phyloP scores from a whole-genome alignment of 1,140 invertebrate species.

The Drosophila quadrilineata region DNA sequence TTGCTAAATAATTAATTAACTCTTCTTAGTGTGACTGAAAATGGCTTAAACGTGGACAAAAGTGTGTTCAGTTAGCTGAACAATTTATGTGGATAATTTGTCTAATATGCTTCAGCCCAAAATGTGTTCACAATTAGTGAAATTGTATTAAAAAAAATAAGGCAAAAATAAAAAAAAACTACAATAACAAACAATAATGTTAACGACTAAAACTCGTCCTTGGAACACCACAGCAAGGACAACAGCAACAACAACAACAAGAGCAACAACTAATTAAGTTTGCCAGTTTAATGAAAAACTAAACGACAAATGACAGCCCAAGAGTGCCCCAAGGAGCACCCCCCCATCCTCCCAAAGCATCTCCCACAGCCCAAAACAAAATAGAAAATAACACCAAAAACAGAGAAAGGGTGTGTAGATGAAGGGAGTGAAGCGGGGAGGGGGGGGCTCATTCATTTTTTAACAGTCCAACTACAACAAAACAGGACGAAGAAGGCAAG shows the following conservation, averaged over 20 bases:
- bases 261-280: slow-evolving; percentile 62
- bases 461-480: slow-evolving; percentile 16
- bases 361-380: not conserved
- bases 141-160: slow-evolving; percentile 25
- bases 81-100: slow-evolving; percentile 40
- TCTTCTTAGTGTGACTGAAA: not conserved
- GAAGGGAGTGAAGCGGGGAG: not conserved
- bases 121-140: slow-evolving; percentile 49
- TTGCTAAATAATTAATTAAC: slow-evolving; percentile 11
- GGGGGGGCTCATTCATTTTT: slow-evolving; percentile 45
- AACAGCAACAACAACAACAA: slow-evolving; percentile 16
- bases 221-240: slow-evolving; percentile 6
- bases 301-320: slow-evolving; percentile 46
- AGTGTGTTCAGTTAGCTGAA: not conserved
- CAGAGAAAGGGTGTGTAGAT: too few species aligned
- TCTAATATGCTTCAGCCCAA: slow-evolving; percentile 40
- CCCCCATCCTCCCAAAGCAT: not conserved
- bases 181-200: slow-evolving; percentile 4
- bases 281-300: slow-evolving; percentile 66
- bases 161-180: not conserved
- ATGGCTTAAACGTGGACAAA: not conserved
- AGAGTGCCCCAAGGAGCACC: slow-evolving; percentile 13
- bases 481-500: not conserved
- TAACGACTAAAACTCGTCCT: not conserved
- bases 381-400: slow-evolving; percentile 7